Conservation (phyloP, 2,797 vertebrate species). For the Gastrophryne carolinensis region DNA sequence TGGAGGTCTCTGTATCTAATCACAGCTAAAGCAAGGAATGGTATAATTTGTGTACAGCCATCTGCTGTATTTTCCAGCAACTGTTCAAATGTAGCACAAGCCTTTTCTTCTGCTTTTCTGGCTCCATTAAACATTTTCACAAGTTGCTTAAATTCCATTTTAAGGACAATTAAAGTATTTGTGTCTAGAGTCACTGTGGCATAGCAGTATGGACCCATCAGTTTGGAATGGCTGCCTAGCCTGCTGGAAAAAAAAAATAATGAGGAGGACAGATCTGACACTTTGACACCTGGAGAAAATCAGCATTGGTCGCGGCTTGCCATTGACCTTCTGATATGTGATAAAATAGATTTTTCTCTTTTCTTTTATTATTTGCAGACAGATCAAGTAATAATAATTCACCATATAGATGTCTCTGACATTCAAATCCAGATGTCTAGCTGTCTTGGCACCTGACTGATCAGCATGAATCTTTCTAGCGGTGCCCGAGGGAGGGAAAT, state of each 20-base stretch:
- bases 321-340: background rate
- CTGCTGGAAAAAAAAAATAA: slow-evolving; percentile 11
- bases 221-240: background rate
- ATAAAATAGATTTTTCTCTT: background rate
- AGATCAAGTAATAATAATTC: slow-evolving; percentile 35
- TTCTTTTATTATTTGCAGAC: slow-evolving; percentile 9
- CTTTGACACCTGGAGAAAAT: slow-evolving; percentile 18
- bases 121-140: slow-evolving; percentile 13
- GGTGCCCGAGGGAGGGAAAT: slow-evolving; percentile 16
- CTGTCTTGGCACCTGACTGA: slow-evolving; percentile 37
- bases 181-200: background rate
- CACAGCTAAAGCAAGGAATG: slow-evolving; percentile 29
- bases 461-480: slow-evolving; percentile 26
- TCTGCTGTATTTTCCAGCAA: slow-evolving; percentile 31
- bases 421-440: slow-evolving; percentile 41
- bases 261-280: background rate
- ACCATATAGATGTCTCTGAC: slow-evolving; percentile 35
- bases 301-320: background rate
- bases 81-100: slow-evolving; percentile 16
- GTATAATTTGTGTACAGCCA: slow-evolving; percentile 41
- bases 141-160: slow-evolving; percentile 28
- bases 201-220: background rate
- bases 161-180: slow-evolving; percentile 5
- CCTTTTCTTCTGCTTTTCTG: slow-evolving; percentile 15
- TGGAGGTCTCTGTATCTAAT: slow-evolving; percentile 37